Conservation (phyloP, 2,888 invertebrate species). For the Cataglyphis albicans region DNA sequence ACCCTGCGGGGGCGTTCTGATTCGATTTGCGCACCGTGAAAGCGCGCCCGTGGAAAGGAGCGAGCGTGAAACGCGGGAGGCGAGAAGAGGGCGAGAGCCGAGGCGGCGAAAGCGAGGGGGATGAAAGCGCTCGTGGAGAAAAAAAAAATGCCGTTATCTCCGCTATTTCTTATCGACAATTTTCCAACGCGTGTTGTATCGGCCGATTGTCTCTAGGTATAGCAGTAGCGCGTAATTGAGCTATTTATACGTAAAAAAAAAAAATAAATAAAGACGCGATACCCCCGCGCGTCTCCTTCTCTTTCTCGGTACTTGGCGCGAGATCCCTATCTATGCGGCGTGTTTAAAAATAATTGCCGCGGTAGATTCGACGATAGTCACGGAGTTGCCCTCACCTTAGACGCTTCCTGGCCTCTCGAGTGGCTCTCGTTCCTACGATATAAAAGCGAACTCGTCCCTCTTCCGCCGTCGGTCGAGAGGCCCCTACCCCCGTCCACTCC, state of each 20-base stretch:
- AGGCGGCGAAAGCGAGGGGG: slow-evolving; percentile 60
- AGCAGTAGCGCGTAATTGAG: slow-evolving; percentile 80
- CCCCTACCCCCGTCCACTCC: slow-evolving; percentile 84
- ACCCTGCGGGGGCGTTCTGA: slow-evolving; percentile 82
- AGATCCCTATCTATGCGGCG: slow-evolving; percentile 85
- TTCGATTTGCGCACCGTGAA: slow-evolving; percentile 83
- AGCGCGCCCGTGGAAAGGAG: slow-evolving; percentile 64
- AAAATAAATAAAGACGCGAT: slow-evolving; percentile 23
- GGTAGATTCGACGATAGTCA: slow-evolving; percentile 85
- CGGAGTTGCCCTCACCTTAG: slow-evolving; percentile 82
- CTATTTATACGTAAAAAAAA: slow-evolving; percentile 78
- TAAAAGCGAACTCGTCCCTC: slow-evolving; percentile 78
- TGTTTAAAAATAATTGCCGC: slow-evolving; percentile 86
- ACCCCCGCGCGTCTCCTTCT: slow-evolving; percentile 46
- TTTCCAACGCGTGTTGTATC: neutral
- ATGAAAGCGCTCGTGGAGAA: slow-evolving; percentile 20
- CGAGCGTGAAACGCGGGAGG: slow-evolving; percentile 16
- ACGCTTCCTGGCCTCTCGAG: slow-evolving; percentile 76
- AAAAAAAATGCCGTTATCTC: slow-evolving; percentile 17
- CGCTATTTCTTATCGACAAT: slow-evolving; percentile 22
- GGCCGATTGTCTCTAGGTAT: neutral
- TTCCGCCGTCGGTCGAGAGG: slow-evolving; percentile 79
- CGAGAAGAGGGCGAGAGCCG: neutral
- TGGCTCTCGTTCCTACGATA: slow-evolving; percentile 78
- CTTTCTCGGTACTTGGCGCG: slow-evolving; percentile 53